Percentiles rank a stretch among this genome's conserved stretches.
These are phyloP conservation scores for Panopea generosa DNA, from an alignment of 2,888 invertebrate genomes.

Conservation along the genomic window DNA sequence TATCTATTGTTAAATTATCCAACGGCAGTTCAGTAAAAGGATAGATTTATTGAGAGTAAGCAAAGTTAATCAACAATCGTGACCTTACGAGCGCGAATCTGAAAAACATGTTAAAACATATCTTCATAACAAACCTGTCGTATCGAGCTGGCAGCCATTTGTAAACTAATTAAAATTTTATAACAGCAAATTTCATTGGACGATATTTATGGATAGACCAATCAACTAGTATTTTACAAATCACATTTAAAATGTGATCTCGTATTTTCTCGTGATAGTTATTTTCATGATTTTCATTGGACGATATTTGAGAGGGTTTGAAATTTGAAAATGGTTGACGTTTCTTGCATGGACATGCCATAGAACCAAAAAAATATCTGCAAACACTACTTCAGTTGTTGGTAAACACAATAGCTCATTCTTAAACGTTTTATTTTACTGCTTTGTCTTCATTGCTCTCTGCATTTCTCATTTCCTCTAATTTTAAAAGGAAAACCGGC, in stretches of 20 bases:
- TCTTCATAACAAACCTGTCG: constrained; percentile 26
- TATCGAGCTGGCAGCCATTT: constrained; percentile 57
- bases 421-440: too few species aligned
- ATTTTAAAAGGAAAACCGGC: too few species aligned
- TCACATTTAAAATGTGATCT: background rate
- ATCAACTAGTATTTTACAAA: constrained; percentile 46
- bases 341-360: constrained; percentile 66
- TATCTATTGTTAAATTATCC: too few species aligned
- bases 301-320: constrained; percentile 55
- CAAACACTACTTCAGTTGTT: background rate
- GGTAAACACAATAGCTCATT: background rate
- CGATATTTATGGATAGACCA: constrained; percentile 22
- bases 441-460: too few species aligned
- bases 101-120: constrained; percentile 62
- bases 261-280: constrained; percentile 50
- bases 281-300: constrained; percentile 65
- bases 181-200: constrained; percentile 56
- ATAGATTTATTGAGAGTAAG: too few species aligned
- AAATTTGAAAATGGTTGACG: constrained; percentile 75
- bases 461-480: too few species aligned
- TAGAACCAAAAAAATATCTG: background rate
- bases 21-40: too few species aligned
- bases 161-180: constrained; percentile 48
- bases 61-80: too few species aligned
- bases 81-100: constrained; percentile 34